phyloP scores from a whole-genome alignment of 2,888 invertebrate species.

The Creontiades dilutus region DNA sequence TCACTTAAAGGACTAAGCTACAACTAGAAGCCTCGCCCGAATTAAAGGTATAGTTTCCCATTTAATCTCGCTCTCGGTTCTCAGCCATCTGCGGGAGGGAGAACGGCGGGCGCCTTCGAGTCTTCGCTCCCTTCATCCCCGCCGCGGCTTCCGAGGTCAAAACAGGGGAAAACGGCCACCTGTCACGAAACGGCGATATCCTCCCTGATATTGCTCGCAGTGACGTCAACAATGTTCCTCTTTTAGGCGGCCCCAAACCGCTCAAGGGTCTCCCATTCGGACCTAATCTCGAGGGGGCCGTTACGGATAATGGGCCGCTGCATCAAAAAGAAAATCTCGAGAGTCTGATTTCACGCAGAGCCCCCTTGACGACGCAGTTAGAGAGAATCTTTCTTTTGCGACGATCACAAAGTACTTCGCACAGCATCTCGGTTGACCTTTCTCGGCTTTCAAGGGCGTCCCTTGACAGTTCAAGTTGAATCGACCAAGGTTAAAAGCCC shows the following conservation, averaged over 20 bases:
- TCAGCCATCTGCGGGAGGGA: neutral
- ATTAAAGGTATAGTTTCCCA: no score
- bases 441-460: no score
- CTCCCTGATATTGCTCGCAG: conserved; percentile 20
- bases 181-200: conserved; percentile 52
- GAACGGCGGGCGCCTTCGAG: conserved; percentile 8
- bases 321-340: neutral
- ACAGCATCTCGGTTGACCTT: no score
- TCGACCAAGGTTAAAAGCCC: no score
- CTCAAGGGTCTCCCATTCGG: neutral
- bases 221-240: conserved; percentile 23
- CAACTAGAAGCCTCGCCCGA: no score
- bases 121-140: conserved; percentile 13
- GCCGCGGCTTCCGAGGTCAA: conserved; percentile 28
- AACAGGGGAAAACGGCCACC: neutral
- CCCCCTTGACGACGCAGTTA: neutral
- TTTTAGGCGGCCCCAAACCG: neutral
- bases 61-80: neutral
- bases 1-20: no score
- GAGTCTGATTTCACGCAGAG: conserved; percentile 15
- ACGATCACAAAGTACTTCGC: no score
- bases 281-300: neutral
- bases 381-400: no score
- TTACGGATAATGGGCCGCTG: conserved; percentile 8
- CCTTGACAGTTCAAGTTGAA: no score